Evolutionary conservation across 1,140 invertebrate genomes (phyloP).

Genomic region (Psilanteris sp.): DNA sequence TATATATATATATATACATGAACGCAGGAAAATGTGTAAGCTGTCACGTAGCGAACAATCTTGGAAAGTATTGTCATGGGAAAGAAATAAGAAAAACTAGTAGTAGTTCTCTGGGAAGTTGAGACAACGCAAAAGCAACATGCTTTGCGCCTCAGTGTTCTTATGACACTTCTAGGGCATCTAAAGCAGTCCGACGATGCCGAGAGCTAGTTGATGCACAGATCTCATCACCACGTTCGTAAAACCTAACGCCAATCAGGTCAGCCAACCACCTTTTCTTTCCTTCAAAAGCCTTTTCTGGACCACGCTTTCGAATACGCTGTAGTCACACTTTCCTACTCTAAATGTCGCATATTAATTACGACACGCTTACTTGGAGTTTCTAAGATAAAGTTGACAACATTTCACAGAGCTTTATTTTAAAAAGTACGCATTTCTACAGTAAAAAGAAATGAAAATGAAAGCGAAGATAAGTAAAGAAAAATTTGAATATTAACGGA

Average conservation of each 20-base stretch:
- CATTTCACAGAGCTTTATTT: no score
- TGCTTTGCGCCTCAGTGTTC: conserved; percentile 26
- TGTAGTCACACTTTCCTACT: conserved; percentile 14
- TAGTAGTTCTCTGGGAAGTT: background rate
- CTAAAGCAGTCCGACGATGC: conserved; percentile 23
- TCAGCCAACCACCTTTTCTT: conserved; percentile 33
- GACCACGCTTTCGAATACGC: conserved; percentile 16
- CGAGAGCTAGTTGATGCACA: conserved; percentile 37
- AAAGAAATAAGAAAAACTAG: conserved; percentile 41
- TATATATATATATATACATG: no score
- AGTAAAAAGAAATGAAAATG: no score
- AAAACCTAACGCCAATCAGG: conserved; percentile 56
- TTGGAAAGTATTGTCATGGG: conserved; percentile 33
- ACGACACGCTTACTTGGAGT: conserved; percentile 3
- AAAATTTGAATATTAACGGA: no score
- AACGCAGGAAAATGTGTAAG: no score
- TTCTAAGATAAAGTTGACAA: no score
- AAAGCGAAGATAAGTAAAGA: no score
- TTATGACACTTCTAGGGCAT: conserved; percentile 28
- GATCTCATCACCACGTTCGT: conserved; percentile 45
- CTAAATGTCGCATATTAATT: conserved; percentile 44
- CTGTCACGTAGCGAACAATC: no score
- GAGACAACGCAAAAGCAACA: conserved; percentile 2
- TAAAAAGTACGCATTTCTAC: no score
- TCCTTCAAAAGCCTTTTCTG: conserved; percentile 38